A percentile compares a stretch with the other conserved stretches of the same genome.
phyloP scores from a whole-genome alignment of 2,888 invertebrate species.

The Drosophila meridiana region DNA sequence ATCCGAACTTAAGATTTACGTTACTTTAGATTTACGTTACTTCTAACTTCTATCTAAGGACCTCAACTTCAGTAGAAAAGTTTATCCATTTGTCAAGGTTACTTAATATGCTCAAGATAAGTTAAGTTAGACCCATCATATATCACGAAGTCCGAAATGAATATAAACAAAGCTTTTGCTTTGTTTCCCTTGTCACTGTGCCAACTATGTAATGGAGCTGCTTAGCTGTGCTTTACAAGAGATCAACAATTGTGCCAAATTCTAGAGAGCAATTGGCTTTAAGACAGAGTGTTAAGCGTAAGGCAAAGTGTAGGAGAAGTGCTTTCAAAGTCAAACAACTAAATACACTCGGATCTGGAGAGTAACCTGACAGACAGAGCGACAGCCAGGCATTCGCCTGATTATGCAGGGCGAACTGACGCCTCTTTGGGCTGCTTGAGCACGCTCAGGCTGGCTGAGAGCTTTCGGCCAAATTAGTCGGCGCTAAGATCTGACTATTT shows the following conservation, averaged over 20 bases:
- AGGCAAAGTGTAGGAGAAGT: background rate
- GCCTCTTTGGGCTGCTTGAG: background rate
- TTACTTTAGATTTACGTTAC: too few species aligned
- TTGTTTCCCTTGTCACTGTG: background rate
- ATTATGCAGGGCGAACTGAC: background rate
- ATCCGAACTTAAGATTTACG: too few species aligned
- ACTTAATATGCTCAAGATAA: background rate
- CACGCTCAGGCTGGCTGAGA: background rate
- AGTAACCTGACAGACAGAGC: too few species aligned
- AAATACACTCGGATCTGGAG: background rate
- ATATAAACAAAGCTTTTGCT: background rate
- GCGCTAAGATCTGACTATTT: conserved; percentile 3
- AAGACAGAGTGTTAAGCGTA: background rate
- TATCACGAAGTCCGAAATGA: background rate
- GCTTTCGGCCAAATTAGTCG: conserved; percentile 8
- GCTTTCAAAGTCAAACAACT: background rate
- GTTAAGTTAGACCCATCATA: background rate
- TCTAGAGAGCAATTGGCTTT: background rate
- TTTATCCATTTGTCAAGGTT: too few species aligned
- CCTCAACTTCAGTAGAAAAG: too few species aligned
- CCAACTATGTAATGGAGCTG: background rate
- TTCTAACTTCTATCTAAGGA: too few species aligned
- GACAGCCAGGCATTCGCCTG: background rate
- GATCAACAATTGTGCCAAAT: background rate
- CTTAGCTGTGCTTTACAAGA: background rate